These are phyloP conservation scores for Meiosimyza platycephala DNA, from an alignment of 2,888 invertebrate genomes.

Conservation along the genomic window DNA sequence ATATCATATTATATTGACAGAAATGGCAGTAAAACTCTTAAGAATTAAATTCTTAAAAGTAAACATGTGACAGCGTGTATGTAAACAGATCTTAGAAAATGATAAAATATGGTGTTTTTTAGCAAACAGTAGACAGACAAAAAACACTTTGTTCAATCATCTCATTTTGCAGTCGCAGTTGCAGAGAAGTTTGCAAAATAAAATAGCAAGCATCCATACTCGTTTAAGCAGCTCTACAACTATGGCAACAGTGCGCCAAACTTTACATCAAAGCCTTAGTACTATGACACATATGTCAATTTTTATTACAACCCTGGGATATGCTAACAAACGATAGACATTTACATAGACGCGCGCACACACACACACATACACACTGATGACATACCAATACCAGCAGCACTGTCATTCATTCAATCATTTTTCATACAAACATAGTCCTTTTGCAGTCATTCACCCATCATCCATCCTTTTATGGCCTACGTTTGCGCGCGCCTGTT, in stretches of 20 bases:
- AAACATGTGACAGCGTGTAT: too few species aligned
- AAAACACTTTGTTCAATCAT: too few species aligned
- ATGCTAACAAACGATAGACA: slow-evolving; percentile 4
- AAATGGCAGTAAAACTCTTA: too few species aligned
- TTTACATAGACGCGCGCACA: not conserved
- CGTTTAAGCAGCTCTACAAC: not conserved
- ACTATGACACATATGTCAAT: slow-evolving; percentile 35
- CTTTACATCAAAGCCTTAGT: not conserved
- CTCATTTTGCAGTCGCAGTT: too few species aligned
- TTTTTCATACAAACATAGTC: not conserved
- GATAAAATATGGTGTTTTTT: too few species aligned
- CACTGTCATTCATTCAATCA: not conserved
- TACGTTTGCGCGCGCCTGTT: not conserved
- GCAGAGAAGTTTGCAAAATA: too few species aligned
- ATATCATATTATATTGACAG: too few species aligned
- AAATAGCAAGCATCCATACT: not conserved
- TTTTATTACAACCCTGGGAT: slow-evolving; percentile 40
- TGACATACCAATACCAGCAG: not conserved
- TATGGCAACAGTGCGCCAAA: not conserved
- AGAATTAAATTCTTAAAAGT: too few species aligned
- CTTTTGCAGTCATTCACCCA: slow-evolving; percentile 3
- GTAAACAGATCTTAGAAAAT: too few species aligned
- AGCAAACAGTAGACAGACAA: too few species aligned
- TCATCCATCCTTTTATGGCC: slow-evolving; percentile 9
- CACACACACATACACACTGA: not conserved